Percentiles rank a stretch among this genome's conserved stretches.
These are phyloP conservation scores for Grus americana DNA, from an alignment of 2,113 vertebrate species.

Conservation along the genomic window DNA sequence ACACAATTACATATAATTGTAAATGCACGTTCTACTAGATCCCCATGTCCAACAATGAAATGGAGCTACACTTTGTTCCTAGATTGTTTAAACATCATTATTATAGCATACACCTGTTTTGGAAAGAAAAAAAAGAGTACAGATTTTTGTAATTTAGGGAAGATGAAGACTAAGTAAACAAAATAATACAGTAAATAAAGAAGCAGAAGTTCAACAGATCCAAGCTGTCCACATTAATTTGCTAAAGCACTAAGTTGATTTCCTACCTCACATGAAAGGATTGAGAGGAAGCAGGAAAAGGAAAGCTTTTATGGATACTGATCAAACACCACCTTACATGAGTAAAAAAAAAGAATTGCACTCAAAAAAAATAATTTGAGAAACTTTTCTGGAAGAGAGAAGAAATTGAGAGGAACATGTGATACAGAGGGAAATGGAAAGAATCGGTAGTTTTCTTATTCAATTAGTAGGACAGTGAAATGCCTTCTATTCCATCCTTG, in stretches of 20 bases:
- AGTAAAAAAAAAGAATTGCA: background rate
- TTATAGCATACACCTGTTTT: background rate
- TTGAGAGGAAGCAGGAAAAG: background rate
- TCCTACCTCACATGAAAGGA: background rate
- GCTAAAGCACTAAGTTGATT: background rate
- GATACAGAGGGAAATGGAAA: background rate
- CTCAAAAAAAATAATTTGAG: background rate
- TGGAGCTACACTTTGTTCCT: background rate
- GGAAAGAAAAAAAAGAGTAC: background rate
- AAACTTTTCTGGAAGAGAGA: background rate
- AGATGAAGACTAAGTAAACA: background rate
- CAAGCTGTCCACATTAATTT: background rate
- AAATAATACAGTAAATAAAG: slow-evolving; percentile 20
- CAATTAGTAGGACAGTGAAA: background rate
- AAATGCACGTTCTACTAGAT: background rate
- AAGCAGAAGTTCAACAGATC: background rate
- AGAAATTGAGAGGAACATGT: background rate
- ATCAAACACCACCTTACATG: background rate
- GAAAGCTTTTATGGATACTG: background rate
- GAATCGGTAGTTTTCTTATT: background rate
- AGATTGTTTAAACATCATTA: background rate
- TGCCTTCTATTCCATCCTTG: background rate
- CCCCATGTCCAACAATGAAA: background rate
- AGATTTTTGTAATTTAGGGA: background rate
- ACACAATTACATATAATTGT: background rate